Percentiles rank a stretch among this genome's conserved stretches.
Evolutionary conservation across 2,888 invertebrate genomes (phyloP).

Genomic region (Ceriagrion tenellum): DNA sequence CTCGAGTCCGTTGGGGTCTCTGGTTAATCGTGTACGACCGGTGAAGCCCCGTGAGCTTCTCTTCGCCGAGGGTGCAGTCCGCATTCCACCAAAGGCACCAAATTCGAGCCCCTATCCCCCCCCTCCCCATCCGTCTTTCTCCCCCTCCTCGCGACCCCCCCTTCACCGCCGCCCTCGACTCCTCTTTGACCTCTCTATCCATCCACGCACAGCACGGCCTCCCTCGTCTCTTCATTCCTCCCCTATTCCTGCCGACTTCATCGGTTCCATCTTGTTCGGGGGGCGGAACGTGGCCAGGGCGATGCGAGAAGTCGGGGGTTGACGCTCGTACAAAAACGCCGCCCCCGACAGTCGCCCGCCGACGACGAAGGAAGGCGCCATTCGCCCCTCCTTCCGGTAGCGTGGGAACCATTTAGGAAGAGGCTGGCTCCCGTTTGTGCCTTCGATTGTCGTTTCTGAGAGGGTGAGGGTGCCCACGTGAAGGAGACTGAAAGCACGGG

Average conservation of each 20-base stretch:
- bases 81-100: too few relatives aligned
- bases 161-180: too few relatives aligned
- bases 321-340: background rate
- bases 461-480: too few relatives aligned
- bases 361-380: too few relatives aligned
- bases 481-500: background rate
- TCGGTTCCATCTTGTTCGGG: background rate
- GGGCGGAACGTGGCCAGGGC: too few relatives aligned
- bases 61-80: too few relatives aligned
- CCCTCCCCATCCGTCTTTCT: background rate
- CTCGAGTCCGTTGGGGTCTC: too few relatives aligned
- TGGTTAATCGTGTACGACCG: too few relatives aligned
- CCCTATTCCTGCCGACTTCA: background rate
- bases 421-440: constrained; percentile 3
- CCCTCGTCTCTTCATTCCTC: background rate
- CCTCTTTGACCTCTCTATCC: background rate
- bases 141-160: too few relatives aligned
- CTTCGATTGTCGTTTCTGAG: background rate
- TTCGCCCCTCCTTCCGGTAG: constrained; percentile 2
- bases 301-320: background rate
- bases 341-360: background rate
- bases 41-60: too few relatives aligned
- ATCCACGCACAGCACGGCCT: background rate
- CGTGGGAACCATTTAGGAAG: constrained; percentile 47
- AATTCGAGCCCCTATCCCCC: background rate